These are phyloP conservation scores for Mellilla xanthometata DNA, from an alignment of 2,888 invertebrate genomes.

Conservation along the genomic window DNA sequence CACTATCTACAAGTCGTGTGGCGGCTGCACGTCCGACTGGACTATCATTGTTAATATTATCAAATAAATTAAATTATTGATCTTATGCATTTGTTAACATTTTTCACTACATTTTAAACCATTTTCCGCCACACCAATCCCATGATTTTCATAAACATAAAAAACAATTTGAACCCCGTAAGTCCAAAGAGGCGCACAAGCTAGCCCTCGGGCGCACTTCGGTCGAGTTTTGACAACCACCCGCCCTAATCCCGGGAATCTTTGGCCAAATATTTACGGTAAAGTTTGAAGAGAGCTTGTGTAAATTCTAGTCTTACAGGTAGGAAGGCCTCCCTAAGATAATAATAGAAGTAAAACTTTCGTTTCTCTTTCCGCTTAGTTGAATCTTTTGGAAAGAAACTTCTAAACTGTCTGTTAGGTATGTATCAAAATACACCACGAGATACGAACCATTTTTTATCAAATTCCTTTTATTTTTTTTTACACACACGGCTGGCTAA, in stretches of 20 bases:
- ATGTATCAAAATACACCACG: too few species aligned
- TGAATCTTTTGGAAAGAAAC: background rate
- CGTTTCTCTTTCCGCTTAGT: constrained; percentile 6
- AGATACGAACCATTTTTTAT: too few species aligned
- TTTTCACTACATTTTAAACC: too few species aligned
- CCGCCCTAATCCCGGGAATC: constrained; percentile 26
- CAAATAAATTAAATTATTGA: too few species aligned
- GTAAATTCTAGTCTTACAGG: constrained; percentile 23
- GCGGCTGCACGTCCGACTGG: too few species aligned
- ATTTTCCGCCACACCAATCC: too few species aligned
- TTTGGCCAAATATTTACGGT: constrained; percentile 29
- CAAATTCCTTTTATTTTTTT: too few species aligned
- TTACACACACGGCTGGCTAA: too few species aligned
- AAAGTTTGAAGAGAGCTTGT: constrained; percentile 20
- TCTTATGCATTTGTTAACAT: too few species aligned
- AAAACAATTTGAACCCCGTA: constrained; percentile 11
- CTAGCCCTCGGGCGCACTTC: constrained; percentile 20
- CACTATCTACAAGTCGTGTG: too few species aligned
- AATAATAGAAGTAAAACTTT: constrained; percentile 10
- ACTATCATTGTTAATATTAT: too few species aligned
- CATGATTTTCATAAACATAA: constrained; percentile 10
- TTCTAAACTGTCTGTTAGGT: too few species aligned
- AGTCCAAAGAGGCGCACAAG: constrained; percentile 23
- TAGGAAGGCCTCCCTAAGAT: constrained; percentile 7
- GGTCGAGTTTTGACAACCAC: constrained; percentile 26